Conservation (phyloP, 2,113 vertebrate genomes). For the Candoia aspera region DNA sequence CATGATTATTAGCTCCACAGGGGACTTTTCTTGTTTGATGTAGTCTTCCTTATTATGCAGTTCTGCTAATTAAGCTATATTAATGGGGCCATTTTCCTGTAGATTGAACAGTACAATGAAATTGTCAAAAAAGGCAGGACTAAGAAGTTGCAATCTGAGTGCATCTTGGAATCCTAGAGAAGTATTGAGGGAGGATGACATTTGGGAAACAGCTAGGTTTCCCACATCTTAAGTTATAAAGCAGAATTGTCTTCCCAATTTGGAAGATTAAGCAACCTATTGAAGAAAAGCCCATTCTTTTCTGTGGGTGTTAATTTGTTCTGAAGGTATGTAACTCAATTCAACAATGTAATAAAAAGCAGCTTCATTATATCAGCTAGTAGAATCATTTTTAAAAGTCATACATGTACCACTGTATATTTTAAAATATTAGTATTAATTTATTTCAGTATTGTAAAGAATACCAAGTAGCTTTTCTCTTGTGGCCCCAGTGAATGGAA, state of each 20-base stretch:
- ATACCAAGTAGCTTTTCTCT: background rate
- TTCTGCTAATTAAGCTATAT: conserved; percentile 41
- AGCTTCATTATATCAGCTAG: background rate
- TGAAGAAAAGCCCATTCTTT: conserved; percentile 46
- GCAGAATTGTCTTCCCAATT: conserved; percentile 69
- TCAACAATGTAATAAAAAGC: conserved; percentile 4
- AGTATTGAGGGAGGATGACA: conserved; percentile 49
- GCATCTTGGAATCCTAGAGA: conserved; percentile 43
- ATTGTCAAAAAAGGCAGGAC: conserved; percentile 53
- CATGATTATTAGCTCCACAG: conserved; percentile 1
- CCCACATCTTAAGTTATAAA: conserved; percentile 53
- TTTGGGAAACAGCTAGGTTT: conserved; percentile 46
- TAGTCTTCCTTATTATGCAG: background rate
- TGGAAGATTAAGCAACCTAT: conserved; percentile 64
- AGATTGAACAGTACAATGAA: conserved; percentile 59
- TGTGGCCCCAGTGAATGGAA: background rate
- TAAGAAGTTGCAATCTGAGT: conserved; percentile 48
- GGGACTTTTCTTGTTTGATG: conserved; percentile 15
- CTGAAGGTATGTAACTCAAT: background rate
- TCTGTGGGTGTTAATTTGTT: conserved; percentile 10
- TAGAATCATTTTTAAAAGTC: background rate
- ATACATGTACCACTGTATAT: background rate
- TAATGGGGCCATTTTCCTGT: conserved; percentile 23
- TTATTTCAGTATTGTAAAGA: background rate
- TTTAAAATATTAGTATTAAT: background rate